phyloP scores from a whole-genome alignment of 2,113 vertebrate genomes.

The Grus americana region DNA sequence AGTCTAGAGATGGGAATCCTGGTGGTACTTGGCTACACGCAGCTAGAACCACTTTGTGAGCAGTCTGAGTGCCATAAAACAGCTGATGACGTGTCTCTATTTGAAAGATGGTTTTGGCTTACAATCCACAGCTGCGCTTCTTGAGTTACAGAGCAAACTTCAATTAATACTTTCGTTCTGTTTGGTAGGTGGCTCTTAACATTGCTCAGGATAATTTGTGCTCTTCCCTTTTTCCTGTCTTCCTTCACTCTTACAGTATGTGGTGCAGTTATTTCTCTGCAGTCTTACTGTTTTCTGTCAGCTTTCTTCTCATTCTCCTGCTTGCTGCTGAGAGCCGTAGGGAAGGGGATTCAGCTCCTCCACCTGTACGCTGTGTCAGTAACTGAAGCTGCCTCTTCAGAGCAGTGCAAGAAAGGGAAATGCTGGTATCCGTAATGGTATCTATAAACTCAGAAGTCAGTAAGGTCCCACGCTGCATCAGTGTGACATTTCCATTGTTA shows the following conservation, averaged over 20 bases:
- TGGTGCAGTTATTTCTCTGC: not conserved
- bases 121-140: not conserved
- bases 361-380: fast-evolving
- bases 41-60: not conserved
- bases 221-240: not conserved
- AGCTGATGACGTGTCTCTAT: not conserved
- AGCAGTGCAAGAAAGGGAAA: not conserved
- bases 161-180: not conserved
- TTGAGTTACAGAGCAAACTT: not conserved
- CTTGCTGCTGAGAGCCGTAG: not conserved
- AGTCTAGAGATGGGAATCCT: not conserved
- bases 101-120: not conserved
- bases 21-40: not conserved
- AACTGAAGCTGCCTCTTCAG: not conserved
- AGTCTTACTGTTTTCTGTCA: not conserved
- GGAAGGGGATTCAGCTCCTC: not conserved
- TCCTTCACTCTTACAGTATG: not conserved
- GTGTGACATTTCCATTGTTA: not conserved
- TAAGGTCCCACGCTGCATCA: not conserved
- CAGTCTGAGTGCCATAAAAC: not conserved
- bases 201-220: not conserved
- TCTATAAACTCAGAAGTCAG: not conserved
- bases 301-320: not conserved
- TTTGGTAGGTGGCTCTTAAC: not conserved
- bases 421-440: fast-evolving